Percentiles rank a stretch among this genome's conserved stretches.
phyloP scores from a whole-genome alignment of 2,888 invertebrate genomes.

The Leptinotarsa juncta region DNA sequence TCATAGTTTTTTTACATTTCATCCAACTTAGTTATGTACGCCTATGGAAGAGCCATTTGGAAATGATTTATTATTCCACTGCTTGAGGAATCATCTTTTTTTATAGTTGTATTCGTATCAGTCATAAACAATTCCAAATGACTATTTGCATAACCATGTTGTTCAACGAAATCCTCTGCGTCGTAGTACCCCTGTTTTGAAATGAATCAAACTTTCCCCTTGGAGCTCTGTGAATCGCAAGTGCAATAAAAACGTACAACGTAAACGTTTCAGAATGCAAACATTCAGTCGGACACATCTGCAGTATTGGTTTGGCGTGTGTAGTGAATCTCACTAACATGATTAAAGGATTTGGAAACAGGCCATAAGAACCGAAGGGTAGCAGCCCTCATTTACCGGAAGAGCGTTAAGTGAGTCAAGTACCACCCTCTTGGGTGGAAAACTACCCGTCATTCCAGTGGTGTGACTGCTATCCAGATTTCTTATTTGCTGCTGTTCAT shows the following conservation, averaged over 20 bases:
- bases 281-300: constrained; percentile 30
- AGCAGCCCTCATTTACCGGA: constrained; percentile 59
- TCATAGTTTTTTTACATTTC: no score
- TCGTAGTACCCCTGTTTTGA: neutral
- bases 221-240: constrained; percentile 10
- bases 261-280: constrained; percentile 26
- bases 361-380: constrained; percentile 48
- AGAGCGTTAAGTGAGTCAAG: constrained; percentile 40
- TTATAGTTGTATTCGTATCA: neutral
- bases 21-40: no score
- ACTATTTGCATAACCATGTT: neutral
- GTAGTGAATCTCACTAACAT: constrained; percentile 49
- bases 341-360: constrained; percentile 60
- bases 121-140: neutral
- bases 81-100: no score
- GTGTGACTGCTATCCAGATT: neutral
- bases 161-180: neutral
- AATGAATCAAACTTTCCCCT: constrained; percentile 19
- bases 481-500: neutral
- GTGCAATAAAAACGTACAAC: constrained; percentile 23
- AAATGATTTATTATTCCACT: no score
- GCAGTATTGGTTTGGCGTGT: constrained; percentile 43
- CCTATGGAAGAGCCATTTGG: no score
- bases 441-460: constrained; percentile 34
- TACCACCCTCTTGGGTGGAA: constrained; percentile 50